A percentile compares a stretch with the other conserved stretches of the same genome.
Conservation (phyloP, 2,113 vertebrate genomes). For the Saiga tatarica region DNA sequence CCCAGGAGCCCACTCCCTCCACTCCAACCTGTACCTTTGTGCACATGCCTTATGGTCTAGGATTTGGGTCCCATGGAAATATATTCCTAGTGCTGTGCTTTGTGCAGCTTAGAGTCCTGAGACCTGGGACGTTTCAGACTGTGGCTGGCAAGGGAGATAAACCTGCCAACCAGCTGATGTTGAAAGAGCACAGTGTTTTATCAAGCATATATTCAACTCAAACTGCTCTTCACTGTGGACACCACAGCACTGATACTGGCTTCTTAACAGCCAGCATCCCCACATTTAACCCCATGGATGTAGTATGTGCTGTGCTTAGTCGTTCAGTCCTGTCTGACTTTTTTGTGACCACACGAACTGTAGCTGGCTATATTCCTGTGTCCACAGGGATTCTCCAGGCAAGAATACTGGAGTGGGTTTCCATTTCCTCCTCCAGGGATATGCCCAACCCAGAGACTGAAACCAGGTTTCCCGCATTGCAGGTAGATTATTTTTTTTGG, state of each 20-base stretch:
- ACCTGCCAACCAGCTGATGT: background rate
- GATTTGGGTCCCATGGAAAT: background rate
- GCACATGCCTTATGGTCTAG: background rate
- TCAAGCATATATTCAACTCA: background rate
- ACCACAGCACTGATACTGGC: background rate
- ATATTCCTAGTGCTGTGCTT: background rate
- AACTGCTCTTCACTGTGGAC: background rate
- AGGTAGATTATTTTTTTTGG: background rate
- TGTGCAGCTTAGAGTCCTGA: background rate
- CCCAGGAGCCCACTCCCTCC: background rate
- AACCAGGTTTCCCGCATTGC: accelerated
- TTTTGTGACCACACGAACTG: background rate
- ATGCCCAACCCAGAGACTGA: background rate
- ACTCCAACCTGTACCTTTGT: background rate
- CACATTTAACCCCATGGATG: background rate
- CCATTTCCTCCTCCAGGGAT: background rate
- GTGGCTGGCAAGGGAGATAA: background rate
- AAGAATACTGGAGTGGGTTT: background rate
- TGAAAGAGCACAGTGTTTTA: background rate
- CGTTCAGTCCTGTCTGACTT: background rate
- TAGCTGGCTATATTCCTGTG: accelerated
- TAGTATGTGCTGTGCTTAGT: background rate
- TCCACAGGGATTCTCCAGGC: background rate
- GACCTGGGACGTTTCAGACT: background rate
- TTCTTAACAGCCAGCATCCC: background rate